A percentile compares a stretch with the other conserved stretches of the same genome.
Evolutionary conservation across 2,113 vertebrate genomes (phyloP).

Genomic region (Chinchilla lanigera): DNA sequence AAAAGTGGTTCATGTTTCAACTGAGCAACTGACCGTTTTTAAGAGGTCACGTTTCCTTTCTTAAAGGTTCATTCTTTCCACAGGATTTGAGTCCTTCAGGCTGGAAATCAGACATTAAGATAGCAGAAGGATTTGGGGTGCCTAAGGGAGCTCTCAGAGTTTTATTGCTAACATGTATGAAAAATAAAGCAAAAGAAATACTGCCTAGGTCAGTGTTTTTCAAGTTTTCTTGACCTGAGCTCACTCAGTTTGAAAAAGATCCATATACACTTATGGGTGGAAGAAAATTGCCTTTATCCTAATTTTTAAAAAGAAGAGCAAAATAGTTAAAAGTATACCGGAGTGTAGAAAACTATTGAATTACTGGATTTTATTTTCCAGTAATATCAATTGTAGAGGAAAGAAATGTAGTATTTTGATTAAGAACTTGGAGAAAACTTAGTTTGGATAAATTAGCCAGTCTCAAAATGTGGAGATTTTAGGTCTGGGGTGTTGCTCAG

Average conservation of each 20-base stretch:
- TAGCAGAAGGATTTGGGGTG: background rate
- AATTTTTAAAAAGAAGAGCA: background rate
- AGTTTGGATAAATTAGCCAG: background rate
- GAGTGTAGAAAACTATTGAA: background rate
- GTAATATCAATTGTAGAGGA: background rate
- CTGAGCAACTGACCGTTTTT: background rate
- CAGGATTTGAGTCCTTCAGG: background rate
- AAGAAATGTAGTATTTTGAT: background rate
- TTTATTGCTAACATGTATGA: background rate
- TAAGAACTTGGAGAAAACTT: background rate
- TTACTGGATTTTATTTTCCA: background rate
- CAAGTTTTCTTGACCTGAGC: background rate
- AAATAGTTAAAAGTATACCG: background rate
- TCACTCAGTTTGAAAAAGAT: conserved; percentile 1
- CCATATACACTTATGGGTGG: background rate
- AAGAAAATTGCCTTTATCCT: background rate
- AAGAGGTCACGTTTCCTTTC: background rate
- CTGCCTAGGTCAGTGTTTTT: background rate
- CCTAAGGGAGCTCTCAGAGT: background rate
- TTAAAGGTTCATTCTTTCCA: background rate
- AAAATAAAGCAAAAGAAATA: background rate
- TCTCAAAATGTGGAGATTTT: background rate
- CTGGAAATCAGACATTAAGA: background rate
- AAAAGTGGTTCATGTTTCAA: background rate
- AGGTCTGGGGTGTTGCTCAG: background rate